Base-by-base conservation (phyloP, 2,113 vertebrate species). In the Pogona vitticeps region DNA sequence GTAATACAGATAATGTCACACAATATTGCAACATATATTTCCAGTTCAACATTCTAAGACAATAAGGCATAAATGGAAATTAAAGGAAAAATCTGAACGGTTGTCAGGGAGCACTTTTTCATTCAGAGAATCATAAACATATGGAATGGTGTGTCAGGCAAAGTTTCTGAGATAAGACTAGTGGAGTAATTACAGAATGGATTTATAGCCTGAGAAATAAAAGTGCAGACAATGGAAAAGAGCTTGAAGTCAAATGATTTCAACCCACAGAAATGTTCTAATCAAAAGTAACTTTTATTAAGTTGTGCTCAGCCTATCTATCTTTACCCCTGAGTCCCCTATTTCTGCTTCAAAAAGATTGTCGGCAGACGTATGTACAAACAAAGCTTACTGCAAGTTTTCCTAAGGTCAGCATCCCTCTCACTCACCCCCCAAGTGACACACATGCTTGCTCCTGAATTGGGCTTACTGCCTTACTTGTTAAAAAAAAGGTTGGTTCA, bases 11-110 rank as follows among this genome's bases (percentile, higher is more conserved):
- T 97, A 97, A 97, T 96, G 96, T 96, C 96, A 96, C 89, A 94
- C 94, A 96, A 96, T 97, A 97, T 96, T 96, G 95, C 95, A 97
- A 96, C 96, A 97, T 96, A 97, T 97, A 97, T 97, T 97, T 96
- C 95, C 96, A 91, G 93, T 92, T 86, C 95, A 96, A 96, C 92
- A 92, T 96, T 96, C 93, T 95, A 96, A 97, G 94, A 97, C 95
- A 97, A 96, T 97, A 97, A 96, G 96, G 95, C 94, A 97, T 96
- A 96, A 96, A 95, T 96, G 96, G 95, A 96, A 97, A 97, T 97
- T 96, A 97, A 96, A 95, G 94, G 92, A 93, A 94, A 95, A 96
- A 90, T 91, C 92, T 91, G 93, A 95, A 95, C 93, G 90, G 96
- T 95, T 97, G 96, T 97, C 96, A 96, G 94, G 89, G 94, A 96